Evolutionary conservation across 2,113 vertebrate species (phyloP), one percentile per base, ranked within the genome.

Genomic region (Stomatorhinus ivindoensis): DNA sequence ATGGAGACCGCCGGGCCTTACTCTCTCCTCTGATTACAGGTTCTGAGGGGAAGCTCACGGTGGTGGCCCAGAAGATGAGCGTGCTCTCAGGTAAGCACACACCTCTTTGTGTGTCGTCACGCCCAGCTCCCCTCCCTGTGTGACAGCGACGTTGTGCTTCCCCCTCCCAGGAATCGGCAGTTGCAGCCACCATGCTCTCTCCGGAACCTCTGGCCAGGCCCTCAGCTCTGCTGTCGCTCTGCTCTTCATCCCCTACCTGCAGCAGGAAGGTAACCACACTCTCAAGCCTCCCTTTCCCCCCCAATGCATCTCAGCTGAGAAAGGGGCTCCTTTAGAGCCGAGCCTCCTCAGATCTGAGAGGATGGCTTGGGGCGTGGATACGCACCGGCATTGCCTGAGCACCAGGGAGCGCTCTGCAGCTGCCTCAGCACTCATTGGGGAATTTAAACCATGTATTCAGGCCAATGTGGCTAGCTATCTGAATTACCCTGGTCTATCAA

Each of bases 241-340:
- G 87, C 97, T 98, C 92, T 99, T 99, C 93, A 97, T 99, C 91
- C 98, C 98, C 0, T 99, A 97, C 91, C 96, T 99, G 91, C 98
- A 99, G 89, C 98, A 99, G 93, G 98, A 99, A 97, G 98, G 98
- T 99, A 92, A 95, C 85, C 8, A 88, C 85, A 42, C 48, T 39
- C n/a, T 21, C 90, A 51, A 17, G 13, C 13, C 50, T 17, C 13
- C 50, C 15, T 17, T 15, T 17, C 50, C 50, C 50, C 47, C 47
- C 42, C 44, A 46, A 6, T 10, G 46, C 8, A 51, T 17, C 55
- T 58, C 58, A 61, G 21, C 8, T 61, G 58, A n/a, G n/a, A n/a
- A 61, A n/a, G 58, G 8, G 58, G 24, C 58, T 61, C 7, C 24
- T n/a, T 61, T 61, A 61, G 6, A 3, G 2, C 58, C n/a, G 8